phyloP scores from a whole-genome alignment of 2,797 vertebrate genomes.

The Rhabdophis nuchalis region DNA sequence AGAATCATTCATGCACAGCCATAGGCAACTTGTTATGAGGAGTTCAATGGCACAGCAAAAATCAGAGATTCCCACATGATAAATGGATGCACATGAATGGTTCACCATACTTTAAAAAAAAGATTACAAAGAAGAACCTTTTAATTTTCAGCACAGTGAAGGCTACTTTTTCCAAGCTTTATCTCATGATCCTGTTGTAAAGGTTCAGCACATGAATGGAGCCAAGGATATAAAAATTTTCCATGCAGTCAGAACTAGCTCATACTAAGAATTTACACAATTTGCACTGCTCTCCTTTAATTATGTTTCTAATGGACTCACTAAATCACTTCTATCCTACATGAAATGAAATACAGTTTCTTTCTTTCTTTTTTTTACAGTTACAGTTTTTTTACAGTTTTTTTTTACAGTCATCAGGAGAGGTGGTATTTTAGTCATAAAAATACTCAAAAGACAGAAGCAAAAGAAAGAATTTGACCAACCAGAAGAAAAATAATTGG shows the following conservation, averaged over 20 bases:
- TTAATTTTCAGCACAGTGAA: neutral
- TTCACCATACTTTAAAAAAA: neutral
- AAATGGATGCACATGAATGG: neutral
- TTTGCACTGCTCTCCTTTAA: neutral
- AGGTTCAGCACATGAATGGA: neutral
- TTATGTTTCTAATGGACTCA: neutral
- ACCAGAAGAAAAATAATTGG: neutral
- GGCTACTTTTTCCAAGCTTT: neutral
- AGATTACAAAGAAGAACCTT: neutral
- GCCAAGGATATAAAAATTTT: neutral
- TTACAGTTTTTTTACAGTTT: too few relatives aligned
- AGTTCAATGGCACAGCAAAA: neutral
- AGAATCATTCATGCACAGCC: neutral
- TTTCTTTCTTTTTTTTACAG: too few relatives aligned
- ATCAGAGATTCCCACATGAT: neutral
- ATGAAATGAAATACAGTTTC: neutral
- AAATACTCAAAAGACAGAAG: neutral
- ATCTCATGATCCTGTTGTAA: neutral
- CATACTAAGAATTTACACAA: neutral
- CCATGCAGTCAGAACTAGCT: neutral
- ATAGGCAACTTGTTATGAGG: conserved; percentile 1
- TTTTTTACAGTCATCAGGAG: neutral
- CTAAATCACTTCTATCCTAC: neutral
- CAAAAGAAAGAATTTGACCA: neutral
- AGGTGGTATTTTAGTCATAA: neutral